These are phyloP conservation scores for Microvelia longipes DNA, from an alignment of 1,140 invertebrate genomes.

Conservation along the genomic window DNA sequence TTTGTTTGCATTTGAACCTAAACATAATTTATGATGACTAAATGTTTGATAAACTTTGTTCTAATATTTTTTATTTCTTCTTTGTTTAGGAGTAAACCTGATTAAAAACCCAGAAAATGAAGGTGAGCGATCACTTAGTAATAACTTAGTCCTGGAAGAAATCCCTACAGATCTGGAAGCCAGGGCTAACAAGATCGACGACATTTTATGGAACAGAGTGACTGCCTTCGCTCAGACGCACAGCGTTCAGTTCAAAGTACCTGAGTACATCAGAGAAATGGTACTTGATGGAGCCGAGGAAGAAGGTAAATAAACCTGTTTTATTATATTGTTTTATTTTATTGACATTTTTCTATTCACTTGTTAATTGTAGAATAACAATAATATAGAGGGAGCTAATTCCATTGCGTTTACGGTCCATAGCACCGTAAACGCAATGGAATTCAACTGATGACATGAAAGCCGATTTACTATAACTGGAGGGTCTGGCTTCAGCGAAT, in stretches of 20 bases:
- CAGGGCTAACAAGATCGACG: constrained; percentile 33
- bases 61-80: background rate
- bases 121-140: constrained; percentile 14
- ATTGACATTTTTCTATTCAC: no score
- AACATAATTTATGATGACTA: no score
- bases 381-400: no score
- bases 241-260: constrained; percentile 39
- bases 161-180: constrained; percentile 20
- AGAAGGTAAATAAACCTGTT: constrained; percentile 15
- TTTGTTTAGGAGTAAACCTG: constrained; percentile 18
- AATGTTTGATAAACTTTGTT: no score
- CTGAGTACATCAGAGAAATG: constrained; percentile 20
- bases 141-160: constrained; percentile 8
- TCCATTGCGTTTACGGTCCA: no score
- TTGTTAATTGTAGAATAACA: no score
- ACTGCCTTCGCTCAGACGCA: constrained; percentile 42
- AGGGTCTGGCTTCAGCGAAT: no score
- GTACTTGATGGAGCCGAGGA: constrained; percentile 11
- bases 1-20: no score
- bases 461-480: no score
- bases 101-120: constrained; percentile 16
- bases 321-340: no score
- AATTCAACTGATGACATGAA: no score
- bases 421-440: no score
- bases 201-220: constrained; percentile 39